Conservation (phyloP, 2,797 vertebrate genomes). For the Bovichtus variegatus region DNA sequence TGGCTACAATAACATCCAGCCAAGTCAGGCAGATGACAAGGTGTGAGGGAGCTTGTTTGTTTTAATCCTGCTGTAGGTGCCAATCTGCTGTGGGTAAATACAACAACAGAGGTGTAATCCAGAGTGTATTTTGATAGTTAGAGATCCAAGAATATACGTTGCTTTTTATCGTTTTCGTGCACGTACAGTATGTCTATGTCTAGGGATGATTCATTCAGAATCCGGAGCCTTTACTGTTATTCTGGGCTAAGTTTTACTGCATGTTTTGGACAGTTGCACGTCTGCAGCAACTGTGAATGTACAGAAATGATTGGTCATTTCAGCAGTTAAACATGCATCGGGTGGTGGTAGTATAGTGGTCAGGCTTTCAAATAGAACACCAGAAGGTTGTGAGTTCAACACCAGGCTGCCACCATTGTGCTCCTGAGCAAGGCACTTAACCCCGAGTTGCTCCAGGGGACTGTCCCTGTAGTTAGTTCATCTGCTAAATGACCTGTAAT, state of each 20-base stretch:
- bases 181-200: too few relatives aligned
- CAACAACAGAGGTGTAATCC: slow-evolving; percentile 23
- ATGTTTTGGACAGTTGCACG: slow-evolving; percentile 10
- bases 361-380: too few relatives aligned
- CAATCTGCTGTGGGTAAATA: slow-evolving; percentile 54
- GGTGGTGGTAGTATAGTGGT: too few relatives aligned
- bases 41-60: slow-evolving; percentile 80
- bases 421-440: too few relatives aligned
- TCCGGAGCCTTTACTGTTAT: not conserved
- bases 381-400: too few relatives aligned
- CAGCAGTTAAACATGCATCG: not conserved
- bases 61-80: slow-evolving; percentile 72
- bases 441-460: too few relatives aligned
- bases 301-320: not conserved
- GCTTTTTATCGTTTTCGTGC: not conserved
- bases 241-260: slow-evolving; percentile 11
- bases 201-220: slow-evolving; percentile 14
- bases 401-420: too few relatives aligned
- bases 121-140: not conserved
- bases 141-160: not conserved
- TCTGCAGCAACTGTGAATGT: slow-evolving; percentile 6
- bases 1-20: slow-evolving; percentile 87
- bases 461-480: too few relatives aligned
- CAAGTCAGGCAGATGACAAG: slow-evolving; percentile 83
- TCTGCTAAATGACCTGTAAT: too few relatives aligned